Evolutionary conservation across 2,113 vertebrate genomes (phyloP).

Genomic region (Phodopus roborovskii): DNA sequence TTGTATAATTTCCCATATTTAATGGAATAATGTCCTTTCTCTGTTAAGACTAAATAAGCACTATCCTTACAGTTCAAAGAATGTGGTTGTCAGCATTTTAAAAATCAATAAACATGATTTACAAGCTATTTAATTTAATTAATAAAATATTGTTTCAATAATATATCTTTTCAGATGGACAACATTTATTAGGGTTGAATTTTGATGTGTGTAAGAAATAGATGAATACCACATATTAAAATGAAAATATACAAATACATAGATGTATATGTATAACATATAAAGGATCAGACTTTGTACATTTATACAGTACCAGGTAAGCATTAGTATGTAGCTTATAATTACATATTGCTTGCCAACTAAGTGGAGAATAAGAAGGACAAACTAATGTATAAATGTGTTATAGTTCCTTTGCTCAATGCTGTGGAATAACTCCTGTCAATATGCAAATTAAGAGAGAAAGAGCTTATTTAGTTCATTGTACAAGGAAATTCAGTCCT

Average conservation of each 20-base stretch:
- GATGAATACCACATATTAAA: constrained; percentile 16
- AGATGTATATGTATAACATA: neutral
- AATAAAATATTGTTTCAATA: constrained; percentile 63
- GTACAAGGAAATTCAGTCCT: neutral
- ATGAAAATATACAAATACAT: neutral
- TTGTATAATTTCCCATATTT: neutral
- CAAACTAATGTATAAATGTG: neutral
- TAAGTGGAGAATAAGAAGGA: neutral
- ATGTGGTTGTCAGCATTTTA: constrained; percentile 41
- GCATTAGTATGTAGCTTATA: neutral
- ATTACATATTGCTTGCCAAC: neutral
- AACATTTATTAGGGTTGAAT: constrained; percentile 68
- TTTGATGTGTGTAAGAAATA: constrained; percentile 68
- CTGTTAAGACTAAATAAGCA: neutral
- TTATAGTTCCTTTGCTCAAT: neutral
- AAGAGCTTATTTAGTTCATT: neutral
- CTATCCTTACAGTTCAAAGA: constrained; percentile 46
- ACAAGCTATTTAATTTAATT: constrained; percentile 44
- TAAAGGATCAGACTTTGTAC: neutral
- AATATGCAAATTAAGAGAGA: neutral
- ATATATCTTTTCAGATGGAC: constrained; percentile 58
- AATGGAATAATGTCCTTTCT: neutral
- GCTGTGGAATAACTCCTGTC: neutral
- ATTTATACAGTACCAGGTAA: neutral
- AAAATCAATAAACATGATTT: constrained; percentile 55